Base-by-base conservation (phyloP, 2,113 vertebrate species). In the Syngnathus typhle region DNA sequence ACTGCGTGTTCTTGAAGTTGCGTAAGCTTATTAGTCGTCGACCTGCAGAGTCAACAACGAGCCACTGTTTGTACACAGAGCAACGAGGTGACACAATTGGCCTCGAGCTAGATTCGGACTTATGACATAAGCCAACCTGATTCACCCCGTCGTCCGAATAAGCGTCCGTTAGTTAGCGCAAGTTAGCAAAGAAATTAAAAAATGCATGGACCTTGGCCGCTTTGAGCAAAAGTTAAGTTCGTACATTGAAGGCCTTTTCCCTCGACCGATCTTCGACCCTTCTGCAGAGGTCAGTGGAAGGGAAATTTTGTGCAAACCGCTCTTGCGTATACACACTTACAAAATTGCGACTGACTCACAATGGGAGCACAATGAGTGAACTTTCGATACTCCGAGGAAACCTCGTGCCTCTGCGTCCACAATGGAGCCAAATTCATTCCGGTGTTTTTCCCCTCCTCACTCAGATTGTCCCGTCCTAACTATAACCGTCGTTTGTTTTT, bases 381-480 rank as follows among this genome's bases (percentile, higher is more conserved):
- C 63, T 79, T 69, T 72, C 64, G 7, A 49, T 81, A 55, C 56
- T 12, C 67, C 12, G 64, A 77, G 69, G 23, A 72, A 61, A 72
- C 6, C 54, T 21, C 2, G 43, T 61, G 60, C 0, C 43, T 64
- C 74, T 77, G 74, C 63, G 65, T 71, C 63, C 65, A 46, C 27
- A 64, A 68, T 18, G 0, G 39, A 41, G 56, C 19, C 58, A 70
- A 68, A 83, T 76, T 65, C 68, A 68, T 70, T 70, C 78, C 76
- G 52, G 64, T 75, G 69, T 69, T 82, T 75, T 83, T 77, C 80
- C 68, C 80, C 68, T 65, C 68, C 58, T 78, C 60, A 23, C 64
- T 65, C 62, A 16, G 38, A 65, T 71, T 23, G 52, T 49, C 58
- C 65, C 54, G 58, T 83, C 61, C 54, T 72, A 68, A 77, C 76